A percentile compares a stretch with the other conserved stretches of the same genome.
phyloP scores from a whole-genome alignment of 2,113 vertebrate species.

The Vireo altiloquus region DNA sequence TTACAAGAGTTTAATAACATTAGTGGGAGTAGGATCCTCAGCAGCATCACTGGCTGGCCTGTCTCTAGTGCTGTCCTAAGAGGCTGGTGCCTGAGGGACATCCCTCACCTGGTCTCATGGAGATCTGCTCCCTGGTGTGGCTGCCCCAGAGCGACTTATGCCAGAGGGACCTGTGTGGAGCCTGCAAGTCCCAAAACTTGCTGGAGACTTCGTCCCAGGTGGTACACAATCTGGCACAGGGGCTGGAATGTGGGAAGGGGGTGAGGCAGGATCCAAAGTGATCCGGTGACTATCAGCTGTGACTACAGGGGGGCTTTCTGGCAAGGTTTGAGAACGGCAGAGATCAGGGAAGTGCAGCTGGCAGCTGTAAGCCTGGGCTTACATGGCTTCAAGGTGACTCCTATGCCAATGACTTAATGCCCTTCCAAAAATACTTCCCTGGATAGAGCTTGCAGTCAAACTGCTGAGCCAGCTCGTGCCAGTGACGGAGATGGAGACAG shows the following conservation, averaged over 20 bases:
- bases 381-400: background rate
- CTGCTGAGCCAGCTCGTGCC: background rate
- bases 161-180: background rate
- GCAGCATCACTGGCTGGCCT: background rate
- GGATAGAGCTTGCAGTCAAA: background rate
- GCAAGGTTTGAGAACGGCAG: background rate
- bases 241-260: fast-evolving
- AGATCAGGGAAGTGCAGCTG: background rate
- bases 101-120: background rate
- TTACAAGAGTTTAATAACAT: background rate
- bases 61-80: background rate
- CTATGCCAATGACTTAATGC: background rate
- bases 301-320: background rate
- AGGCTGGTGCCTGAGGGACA: background rate
- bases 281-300: background rate
- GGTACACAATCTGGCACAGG: background rate
- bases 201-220: background rate
- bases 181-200: background rate
- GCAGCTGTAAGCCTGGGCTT: background rate
- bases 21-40: background rate
- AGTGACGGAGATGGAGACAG: fast-evolving
- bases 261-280: background rate
- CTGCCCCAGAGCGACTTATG: background rate
- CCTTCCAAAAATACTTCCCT: conserved; percentile 23
- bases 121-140: background rate